Percentiles rank a stretch among this genome's conserved stretches.
These are phyloP conservation scores for Microhierax caerulescens DNA, from an alignment of 2,797 vertebrate species.

Conservation along the genomic window DNA sequence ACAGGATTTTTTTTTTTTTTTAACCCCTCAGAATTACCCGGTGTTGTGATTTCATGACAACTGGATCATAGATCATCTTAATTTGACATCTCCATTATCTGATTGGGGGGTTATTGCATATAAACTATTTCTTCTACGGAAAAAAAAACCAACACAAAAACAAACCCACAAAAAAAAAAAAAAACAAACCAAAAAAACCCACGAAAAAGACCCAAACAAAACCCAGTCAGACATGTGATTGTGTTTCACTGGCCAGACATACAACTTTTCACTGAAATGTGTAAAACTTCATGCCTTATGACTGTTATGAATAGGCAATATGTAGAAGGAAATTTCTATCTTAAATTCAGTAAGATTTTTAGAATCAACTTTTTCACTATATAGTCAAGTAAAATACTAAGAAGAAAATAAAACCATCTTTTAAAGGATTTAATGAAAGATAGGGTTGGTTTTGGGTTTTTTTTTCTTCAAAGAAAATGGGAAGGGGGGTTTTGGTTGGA, in stretches of 20 bases:
- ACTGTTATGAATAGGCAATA: not conserved
- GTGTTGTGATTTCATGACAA: not conserved
- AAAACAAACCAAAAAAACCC: too few species aligned
- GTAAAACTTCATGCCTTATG: not conserved
- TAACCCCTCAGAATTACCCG: not conserved
- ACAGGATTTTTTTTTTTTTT: not conserved
- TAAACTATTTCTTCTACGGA: not conserved
- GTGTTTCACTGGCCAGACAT: not conserved
- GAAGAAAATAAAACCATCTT: not conserved
- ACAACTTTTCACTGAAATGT: not conserved
- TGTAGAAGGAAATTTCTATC: not conserved
- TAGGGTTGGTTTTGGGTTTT: too few species aligned
- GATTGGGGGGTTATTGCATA: not conserved
- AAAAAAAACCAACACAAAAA: too few species aligned
- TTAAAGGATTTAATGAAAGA: not conserved
- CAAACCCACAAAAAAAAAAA: too few species aligned
- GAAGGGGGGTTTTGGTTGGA: fast-evolving
- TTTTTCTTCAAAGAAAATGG: not conserved
- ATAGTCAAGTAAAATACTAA: not conserved
- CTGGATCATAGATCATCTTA: not conserved
- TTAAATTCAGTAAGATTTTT: not conserved
- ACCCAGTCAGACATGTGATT: not conserved
- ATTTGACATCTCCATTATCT: not conserved
- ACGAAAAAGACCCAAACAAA: too few species aligned
- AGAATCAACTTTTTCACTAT: not conserved